phyloP scores from a whole-genome alignment of 2,113 vertebrate species.

The Amphiprion percula region DNA sequence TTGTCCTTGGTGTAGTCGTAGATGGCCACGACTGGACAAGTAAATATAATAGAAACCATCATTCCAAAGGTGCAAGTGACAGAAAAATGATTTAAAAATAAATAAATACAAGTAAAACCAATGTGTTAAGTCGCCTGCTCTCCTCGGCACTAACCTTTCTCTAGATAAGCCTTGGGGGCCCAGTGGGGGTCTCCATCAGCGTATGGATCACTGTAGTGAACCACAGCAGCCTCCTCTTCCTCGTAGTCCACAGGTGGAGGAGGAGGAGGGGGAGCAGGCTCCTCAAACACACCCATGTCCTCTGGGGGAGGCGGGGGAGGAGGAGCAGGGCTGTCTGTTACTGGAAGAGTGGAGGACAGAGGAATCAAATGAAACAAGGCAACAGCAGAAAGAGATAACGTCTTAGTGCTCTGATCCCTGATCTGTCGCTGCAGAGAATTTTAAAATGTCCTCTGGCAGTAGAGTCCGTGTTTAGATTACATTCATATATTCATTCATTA shows the following conservation, averaged over 20 bases:
- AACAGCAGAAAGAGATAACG: not conserved
- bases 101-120: too few species aligned
- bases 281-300: constrained; percentile 95
- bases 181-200: constrained; percentile 96
- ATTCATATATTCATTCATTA: too few species aligned
- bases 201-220: constrained; percentile 96
- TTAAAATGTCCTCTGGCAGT: too few species aligned
- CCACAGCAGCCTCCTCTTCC: constrained; percentile 95
- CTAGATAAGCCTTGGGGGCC: constrained; percentile 96
- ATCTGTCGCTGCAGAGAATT: too few species aligned
- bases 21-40: constrained; percentile 93
- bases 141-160: constrained; percentile 89
- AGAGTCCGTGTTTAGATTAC: too few species aligned
- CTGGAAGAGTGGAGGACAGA: constrained; percentile 67
- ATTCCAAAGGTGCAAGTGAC: not conserved
- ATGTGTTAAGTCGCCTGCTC: too few species aligned
- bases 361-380: not conserved
- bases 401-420: too few species aligned
- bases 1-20: constrained; percentile 99
- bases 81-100: too few species aligned
- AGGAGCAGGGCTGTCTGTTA: constrained; percentile 97
- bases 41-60: not conserved
- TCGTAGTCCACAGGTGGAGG: constrained; percentile 97
- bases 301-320: constrained; percentile 96
- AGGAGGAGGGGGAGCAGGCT: constrained; percentile 93